Evolutionary conservation across 2,888 invertebrate genomes (phyloP).

Genomic region (Thysanoteuthis rhombus): DNA sequence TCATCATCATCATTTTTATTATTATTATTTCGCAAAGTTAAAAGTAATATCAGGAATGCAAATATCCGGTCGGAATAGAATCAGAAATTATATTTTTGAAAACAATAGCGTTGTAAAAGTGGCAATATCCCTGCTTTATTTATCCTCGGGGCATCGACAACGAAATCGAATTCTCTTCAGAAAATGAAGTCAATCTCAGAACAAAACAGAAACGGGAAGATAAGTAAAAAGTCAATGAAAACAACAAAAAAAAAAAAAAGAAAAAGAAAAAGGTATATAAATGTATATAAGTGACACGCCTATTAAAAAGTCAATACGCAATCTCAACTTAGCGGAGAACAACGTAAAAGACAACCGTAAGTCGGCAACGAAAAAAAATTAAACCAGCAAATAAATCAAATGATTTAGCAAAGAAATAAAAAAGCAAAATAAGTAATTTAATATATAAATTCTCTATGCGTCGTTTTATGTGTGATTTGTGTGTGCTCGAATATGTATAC

Average conservation of each 20-base stretch:
- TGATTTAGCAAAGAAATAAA: background rate
- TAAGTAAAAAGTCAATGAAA: background rate
- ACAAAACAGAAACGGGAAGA: background rate
- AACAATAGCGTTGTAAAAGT: background rate
- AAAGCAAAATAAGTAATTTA: background rate
- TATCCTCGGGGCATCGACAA: background rate
- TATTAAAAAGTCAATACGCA: background rate
- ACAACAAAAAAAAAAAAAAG: too few species aligned
- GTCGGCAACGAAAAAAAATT: background rate
- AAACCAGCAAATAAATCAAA: background rate
- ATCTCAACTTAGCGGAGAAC: background rate
- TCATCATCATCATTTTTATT: too few species aligned
- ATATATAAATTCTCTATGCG: background rate
- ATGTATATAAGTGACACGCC: background rate
- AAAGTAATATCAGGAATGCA: background rate
- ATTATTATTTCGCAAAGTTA: too few species aligned
- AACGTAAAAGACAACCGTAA: background rate
- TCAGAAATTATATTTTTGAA: background rate
- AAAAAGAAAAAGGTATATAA: too few species aligned
- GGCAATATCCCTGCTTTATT: background rate
- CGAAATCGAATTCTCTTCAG: background rate
- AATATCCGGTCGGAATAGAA: background rate
- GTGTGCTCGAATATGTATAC: background rate
- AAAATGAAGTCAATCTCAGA: constrained; percentile 12
- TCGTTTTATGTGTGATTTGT: background rate